Conservation (phyloP, 2,113 vertebrate species). For the Microcebus tavaratra region DNA sequence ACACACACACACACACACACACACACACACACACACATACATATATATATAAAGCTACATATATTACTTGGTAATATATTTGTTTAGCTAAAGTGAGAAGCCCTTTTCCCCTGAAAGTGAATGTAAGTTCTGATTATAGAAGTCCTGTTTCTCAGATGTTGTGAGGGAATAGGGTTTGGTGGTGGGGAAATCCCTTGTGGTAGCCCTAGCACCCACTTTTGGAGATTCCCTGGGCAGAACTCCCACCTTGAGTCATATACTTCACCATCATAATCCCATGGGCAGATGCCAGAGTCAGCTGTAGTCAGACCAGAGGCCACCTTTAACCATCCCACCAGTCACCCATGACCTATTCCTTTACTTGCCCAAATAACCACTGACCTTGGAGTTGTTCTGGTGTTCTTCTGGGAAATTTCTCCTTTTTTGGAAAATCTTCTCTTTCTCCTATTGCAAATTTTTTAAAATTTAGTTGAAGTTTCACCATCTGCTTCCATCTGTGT, state of each 20-base stretch:
- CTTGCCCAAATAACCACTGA: not conserved
- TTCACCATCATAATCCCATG: not conserved
- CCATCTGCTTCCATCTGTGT: not conserved
- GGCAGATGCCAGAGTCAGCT: constrained; percentile 29
- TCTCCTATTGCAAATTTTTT: not conserved
- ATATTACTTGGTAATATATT: not conserved
- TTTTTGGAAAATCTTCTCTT: not conserved
- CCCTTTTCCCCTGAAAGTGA: not conserved
- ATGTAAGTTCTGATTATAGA: constrained; percentile 8
- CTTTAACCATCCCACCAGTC: not conserved
- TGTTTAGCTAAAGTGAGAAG: constrained; percentile 38
- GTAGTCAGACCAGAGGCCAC: not conserved
- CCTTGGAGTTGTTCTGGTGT: not conserved
- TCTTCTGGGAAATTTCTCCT: not conserved
- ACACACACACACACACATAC: too few species aligned
- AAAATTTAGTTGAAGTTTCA: not conserved
- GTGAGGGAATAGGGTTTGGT: not conserved
- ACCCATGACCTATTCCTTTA: not conserved
- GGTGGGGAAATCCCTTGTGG: not conserved
- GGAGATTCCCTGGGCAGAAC: constrained; percentile 40
- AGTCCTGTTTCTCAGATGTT: not conserved
- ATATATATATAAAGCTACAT: too few species aligned
- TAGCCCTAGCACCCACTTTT: not conserved
- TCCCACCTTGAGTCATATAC: constrained; percentile 4
- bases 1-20: too few species aligned